These are phyloP conservation scores for Todiramphus saurophagus DNA, from an alignment of 2,113 vertebrate species.

Conservation along the genomic window DNA sequence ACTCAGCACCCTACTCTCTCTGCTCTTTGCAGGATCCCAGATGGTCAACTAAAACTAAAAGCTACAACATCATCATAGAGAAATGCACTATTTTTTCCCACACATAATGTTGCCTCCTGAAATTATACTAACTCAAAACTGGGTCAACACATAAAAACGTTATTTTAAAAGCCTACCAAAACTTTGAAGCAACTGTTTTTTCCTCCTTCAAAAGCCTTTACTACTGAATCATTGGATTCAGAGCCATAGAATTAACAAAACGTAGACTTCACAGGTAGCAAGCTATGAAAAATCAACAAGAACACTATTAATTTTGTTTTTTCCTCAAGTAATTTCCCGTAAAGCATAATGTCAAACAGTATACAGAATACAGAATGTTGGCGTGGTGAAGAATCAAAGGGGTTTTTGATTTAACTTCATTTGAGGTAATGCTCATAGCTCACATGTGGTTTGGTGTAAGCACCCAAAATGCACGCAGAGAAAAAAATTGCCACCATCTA, in stretches of 20 bases:
- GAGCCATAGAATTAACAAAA: not conserved
- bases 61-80: not conserved
- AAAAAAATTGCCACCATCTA: not conserved
- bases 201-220: not conserved
- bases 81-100: not conserved
- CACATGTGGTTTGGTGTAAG: not conserved
- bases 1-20: not conserved
- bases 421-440: not conserved
- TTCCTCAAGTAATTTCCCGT: not conserved
- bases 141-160: not conserved
- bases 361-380: not conserved
- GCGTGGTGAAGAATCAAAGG: not conserved
- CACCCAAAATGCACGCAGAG: not conserved
- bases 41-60: not conserved
- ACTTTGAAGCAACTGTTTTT: not conserved
- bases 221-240: not conserved
- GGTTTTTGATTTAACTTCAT: not conserved
- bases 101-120: not conserved
- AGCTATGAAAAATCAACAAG: not conserved
- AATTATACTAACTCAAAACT: not conserved
- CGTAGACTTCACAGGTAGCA: not conserved
- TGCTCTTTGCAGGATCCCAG: not conserved
- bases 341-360: not conserved
- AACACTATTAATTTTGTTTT: not conserved
- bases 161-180: not conserved